Evolutionary conservation across 1,140 invertebrate genomes (phyloP).

Genomic region (Latrodectus geometricus): DNA sequence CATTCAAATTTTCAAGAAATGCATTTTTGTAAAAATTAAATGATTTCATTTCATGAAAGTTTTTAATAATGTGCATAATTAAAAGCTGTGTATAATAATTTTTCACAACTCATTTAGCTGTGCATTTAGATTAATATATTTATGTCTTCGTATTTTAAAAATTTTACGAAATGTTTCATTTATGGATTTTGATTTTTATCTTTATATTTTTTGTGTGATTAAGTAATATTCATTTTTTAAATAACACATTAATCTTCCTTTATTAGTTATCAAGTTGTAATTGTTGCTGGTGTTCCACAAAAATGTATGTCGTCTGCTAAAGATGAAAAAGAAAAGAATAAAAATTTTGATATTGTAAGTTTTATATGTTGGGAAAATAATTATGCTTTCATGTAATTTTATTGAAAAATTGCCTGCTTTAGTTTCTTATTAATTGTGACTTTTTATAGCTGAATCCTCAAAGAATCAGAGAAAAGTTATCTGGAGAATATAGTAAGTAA

Average conservation of each 20-base stretch:
- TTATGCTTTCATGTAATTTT: neutral
- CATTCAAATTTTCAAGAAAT: neutral
- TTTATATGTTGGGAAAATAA: neutral
- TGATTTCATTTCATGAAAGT: neutral
- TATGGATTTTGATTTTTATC: too few relatives aligned
- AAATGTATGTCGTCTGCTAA: constrained; percentile 64
- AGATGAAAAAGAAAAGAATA: constrained; percentile 54
- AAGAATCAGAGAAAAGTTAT: constrained; percentile 17
- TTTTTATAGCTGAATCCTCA: constrained; percentile 18
- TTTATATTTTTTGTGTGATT: too few relatives aligned
- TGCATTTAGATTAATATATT: too few relatives aligned
- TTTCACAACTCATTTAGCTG: too few relatives aligned
- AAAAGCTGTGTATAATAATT: too few relatives aligned
- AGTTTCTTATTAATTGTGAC: neutral
- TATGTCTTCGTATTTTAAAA: too few relatives aligned
- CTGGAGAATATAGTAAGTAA: constrained; percentile 22
- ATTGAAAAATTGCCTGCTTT: neutral
- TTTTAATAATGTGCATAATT: too few relatives aligned
- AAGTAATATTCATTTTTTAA: neutral
- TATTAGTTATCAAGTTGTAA: constrained; percentile 63
- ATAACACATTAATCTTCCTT: neutral
- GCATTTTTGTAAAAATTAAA: neutral
- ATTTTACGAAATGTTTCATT: too few relatives aligned
- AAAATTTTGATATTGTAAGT: constrained; percentile 42
- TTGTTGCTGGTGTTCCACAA: constrained; percentile 69